Evolutionary conservation across 2,113 vertebrate genomes (phyloP).

Genomic region (Sander lucioperca): DNA sequence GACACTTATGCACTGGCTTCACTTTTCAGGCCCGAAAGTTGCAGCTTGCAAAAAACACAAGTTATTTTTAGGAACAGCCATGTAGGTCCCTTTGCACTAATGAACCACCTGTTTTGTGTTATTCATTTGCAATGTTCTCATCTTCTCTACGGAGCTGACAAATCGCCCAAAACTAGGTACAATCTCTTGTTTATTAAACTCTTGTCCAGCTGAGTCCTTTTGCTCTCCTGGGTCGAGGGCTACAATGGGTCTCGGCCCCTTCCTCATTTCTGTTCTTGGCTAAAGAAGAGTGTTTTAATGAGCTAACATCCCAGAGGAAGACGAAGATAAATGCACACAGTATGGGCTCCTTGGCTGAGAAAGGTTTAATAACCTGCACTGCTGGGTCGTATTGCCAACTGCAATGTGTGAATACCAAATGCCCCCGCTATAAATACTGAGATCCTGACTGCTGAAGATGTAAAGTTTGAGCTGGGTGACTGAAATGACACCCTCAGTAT

Average conservation of each 20-base stretch:
- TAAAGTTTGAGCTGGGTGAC: not conserved
- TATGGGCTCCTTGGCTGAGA: not conserved
- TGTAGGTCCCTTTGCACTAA: not conserved
- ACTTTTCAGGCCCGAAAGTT: too few species aligned
- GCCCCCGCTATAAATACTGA: not conserved
- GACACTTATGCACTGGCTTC: too few species aligned
- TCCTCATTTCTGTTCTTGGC: constrained; percentile 24
- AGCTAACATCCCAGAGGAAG: constrained; percentile 28
- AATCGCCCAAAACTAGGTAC: not conserved
- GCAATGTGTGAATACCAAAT: constrained; percentile 27
- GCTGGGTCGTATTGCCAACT: not conserved
- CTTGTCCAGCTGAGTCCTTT: not conserved
- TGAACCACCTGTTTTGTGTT: not conserved
- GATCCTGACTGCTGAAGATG: not conserved
- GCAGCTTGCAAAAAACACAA: not conserved
- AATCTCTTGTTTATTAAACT: not conserved
- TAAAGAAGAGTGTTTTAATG: constrained; percentile 33
- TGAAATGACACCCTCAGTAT: not conserved
- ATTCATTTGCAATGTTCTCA: not conserved
- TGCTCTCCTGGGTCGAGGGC: not conserved
- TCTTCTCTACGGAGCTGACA: not conserved
- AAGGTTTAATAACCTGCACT: constrained; percentile 28
- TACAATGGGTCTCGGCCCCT: not conserved
- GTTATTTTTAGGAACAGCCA: not conserved
- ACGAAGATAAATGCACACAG: not conserved